Evolutionary conservation across 2,113 vertebrate genomes (phyloP).

Genomic region (Pantherophis guttatus): DNA sequence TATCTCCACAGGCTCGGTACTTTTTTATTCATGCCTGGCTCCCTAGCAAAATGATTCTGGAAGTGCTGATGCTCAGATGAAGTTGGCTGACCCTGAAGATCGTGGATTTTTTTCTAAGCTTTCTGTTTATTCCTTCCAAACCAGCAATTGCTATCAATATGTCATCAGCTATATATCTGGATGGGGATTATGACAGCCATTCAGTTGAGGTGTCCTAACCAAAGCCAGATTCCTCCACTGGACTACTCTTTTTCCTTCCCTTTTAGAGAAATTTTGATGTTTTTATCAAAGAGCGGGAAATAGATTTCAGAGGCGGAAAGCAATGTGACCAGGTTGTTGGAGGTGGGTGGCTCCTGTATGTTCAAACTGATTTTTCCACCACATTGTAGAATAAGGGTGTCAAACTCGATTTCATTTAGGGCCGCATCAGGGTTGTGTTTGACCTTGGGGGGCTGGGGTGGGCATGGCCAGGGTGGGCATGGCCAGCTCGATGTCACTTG

Average conservation of each 20-base stretch:
- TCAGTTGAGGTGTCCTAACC: background rate
- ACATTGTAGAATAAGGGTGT: background rate
- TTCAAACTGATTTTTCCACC: background rate
- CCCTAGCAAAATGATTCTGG: background rate
- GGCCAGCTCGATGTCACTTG: too few relatives aligned
- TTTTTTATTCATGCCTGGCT: background rate
- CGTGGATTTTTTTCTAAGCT: background rate
- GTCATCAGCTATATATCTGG: too few relatives aligned
- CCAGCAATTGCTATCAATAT: background rate
- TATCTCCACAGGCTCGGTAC: slow-evolving; percentile 12
- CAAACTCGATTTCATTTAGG: too few relatives aligned
- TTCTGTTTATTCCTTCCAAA: background rate
- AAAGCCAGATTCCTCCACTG: background rate
- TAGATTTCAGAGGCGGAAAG: background rate
- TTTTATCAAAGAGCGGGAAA: background rate
- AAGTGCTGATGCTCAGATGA: background rate
- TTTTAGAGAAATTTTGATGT: background rate
- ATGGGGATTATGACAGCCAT: background rate
- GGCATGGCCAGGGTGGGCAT: too few relatives aligned
- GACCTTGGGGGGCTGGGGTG: too few relatives aligned
- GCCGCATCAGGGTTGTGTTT: too few relatives aligned
- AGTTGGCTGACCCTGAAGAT: background rate
- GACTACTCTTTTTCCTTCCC: background rate
- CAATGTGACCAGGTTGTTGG: background rate
- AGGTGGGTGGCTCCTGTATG: background rate